A percentile compares a stretch with the other conserved stretches of the same genome.
phyloP scores from a whole-genome alignment of 2,797 vertebrate genomes.

The Fundulus diaphanus region DNA sequence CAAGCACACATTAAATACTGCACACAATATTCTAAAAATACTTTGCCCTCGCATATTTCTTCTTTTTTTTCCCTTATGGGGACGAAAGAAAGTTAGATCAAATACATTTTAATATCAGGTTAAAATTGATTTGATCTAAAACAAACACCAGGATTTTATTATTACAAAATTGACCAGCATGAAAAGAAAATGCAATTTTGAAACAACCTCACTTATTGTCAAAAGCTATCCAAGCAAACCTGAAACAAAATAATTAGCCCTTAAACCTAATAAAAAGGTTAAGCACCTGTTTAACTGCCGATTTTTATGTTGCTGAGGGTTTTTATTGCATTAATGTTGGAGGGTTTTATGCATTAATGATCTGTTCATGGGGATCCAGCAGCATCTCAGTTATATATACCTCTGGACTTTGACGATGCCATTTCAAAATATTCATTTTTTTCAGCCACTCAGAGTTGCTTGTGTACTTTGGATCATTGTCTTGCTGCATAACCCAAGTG shows the following conservation, averaged over 20 bases:
- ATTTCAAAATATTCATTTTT: too few relatives aligned
- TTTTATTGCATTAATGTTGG: too few relatives aligned
- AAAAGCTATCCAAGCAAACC: neutral
- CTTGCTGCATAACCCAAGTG: too few relatives aligned
- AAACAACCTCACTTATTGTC: neutral
- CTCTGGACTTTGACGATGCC: too few relatives aligned
- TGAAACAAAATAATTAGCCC: neutral
- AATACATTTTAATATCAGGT: neutral
- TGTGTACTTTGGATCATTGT: too few relatives aligned
- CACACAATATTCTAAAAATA: constrained; percentile 82
- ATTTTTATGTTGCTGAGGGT: too few relatives aligned
- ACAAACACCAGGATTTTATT: too few relatives aligned
- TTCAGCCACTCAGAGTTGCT: too few relatives aligned
- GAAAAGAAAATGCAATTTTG: neutral
- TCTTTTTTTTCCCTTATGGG: neutral
- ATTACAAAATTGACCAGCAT: neutral
- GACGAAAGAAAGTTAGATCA: neutral
- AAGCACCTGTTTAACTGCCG: neutral
- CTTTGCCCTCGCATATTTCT: neutral
- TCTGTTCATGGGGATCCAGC: too few relatives aligned
- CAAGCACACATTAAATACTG: constrained; percentile 93
- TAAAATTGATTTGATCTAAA: too few relatives aligned
- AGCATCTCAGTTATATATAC: too few relatives aligned
- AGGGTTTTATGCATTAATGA: too few relatives aligned
- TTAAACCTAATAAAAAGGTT: neutral